A percentile compares a stretch with the other conserved stretches of the same genome.
phyloP scores from a whole-genome alignment of 2,113 vertebrate genomes.

The Halichoerus grypus region DNA sequence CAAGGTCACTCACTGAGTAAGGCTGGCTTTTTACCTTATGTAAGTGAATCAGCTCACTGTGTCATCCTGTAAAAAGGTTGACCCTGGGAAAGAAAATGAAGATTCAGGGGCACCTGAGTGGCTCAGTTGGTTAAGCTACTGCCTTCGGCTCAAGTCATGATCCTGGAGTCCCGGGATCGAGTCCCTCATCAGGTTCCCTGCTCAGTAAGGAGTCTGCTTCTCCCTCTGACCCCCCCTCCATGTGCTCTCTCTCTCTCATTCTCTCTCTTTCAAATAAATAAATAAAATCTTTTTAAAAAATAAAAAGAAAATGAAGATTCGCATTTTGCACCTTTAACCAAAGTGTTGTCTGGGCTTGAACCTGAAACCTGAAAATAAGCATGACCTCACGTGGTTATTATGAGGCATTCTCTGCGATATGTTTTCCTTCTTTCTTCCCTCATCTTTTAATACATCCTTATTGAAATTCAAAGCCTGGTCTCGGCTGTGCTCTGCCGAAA shows the following conservation, averaged over 20 bases:
- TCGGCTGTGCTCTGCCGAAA: background rate
- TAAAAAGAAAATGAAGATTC: background rate
- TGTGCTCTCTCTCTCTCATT: no score
- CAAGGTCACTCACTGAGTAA: background rate
- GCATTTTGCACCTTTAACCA: background rate
- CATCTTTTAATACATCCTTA: background rate
- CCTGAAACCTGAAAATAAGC: background rate
- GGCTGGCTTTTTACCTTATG: background rate
- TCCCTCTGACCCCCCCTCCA: no score
- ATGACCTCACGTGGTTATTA: background rate
- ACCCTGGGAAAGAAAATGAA: background rate
- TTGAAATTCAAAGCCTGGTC: background rate
- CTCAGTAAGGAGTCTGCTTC: no score
- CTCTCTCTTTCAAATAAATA: no score
- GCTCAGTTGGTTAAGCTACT: no score
- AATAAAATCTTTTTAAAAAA: no score
- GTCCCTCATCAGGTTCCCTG: no score
- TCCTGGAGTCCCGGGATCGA: no score
- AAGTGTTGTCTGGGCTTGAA: background rate
- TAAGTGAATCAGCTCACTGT: background rate
- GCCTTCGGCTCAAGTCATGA: no score
- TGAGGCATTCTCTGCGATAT: background rate
- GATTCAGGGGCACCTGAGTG: background rate
- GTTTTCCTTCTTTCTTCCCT: background rate
- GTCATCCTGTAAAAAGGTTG: background rate